These are phyloP conservation scores for Gambusia holbrooki DNA, from an alignment of 2,113 vertebrate genomes.

Conservation along the genomic window DNA sequence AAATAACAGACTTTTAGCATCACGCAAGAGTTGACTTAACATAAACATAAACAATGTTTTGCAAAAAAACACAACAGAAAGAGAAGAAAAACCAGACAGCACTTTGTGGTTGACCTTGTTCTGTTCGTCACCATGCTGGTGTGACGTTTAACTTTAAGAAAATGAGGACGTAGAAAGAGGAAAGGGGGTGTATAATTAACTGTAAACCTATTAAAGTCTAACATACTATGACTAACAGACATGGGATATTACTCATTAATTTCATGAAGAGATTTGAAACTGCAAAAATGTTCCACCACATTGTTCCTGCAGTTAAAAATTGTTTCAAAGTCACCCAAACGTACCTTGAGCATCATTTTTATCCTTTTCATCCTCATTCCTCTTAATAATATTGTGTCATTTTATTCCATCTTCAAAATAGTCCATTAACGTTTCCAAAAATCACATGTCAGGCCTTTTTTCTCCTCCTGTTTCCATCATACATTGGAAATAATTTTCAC, in stretches of 20 bases:
- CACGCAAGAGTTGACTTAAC: constrained; percentile 1
- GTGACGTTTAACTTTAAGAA: constrained; percentile 5
- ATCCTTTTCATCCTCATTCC: too few species aligned
- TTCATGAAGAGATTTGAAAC: too few species aligned
- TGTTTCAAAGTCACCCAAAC: too few species aligned
- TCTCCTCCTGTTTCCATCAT: background rate
- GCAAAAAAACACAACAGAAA: background rate
- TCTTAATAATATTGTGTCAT: too few species aligned
- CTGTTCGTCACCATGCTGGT: constrained; percentile 12
- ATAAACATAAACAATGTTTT: constrained; percentile 1
- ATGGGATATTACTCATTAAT: background rate
- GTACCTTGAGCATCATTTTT: too few species aligned
- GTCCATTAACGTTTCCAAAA: background rate
- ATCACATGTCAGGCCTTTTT: background rate
- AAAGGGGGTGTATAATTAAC: background rate
- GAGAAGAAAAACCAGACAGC: background rate
- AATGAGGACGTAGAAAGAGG: background rate
- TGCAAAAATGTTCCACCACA: too few species aligned
- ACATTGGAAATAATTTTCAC: background rate
- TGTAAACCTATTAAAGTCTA: background rate
- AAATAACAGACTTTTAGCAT: constrained; percentile 2
- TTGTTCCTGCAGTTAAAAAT: too few species aligned
- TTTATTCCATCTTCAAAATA: too few species aligned
- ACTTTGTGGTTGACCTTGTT: constrained; percentile 16
- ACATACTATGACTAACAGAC: background rate